Base-by-base conservation (phyloP, 2,888 invertebrate genomes). In the Dolomedes plantarius region DNA sequence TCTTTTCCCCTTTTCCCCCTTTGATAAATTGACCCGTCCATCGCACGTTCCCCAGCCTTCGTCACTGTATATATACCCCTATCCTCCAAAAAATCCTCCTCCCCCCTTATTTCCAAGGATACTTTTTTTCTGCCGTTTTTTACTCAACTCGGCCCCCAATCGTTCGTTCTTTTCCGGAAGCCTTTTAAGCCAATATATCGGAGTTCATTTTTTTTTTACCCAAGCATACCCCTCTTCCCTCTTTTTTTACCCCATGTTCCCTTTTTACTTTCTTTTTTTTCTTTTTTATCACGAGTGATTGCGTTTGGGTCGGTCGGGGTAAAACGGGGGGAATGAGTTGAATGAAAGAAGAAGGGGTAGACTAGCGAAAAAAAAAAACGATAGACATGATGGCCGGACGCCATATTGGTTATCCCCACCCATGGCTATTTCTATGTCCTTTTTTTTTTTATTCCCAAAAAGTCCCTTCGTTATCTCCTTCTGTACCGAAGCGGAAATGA, bases 141-240 rank as follows among this genome's bases (percentile, higher is more conserved):
- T 31, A 31, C 29, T 36, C 5, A 16, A 71, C 76, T 69, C 82
- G 71, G 50, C 29, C 28, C 56, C 67, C 81, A 74, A 74, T 68
- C 81, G 74, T 81, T 72, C 71, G 50, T 77, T 85, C 83, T 85
- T 72, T 74, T 77, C 77, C 83, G 83, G 83, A 85, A 85, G 83
- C 83, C 83, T 85, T 85, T 85, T 85, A 85, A 85, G 83, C 83
- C 83, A 85, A 85, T 85, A 83, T 83, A 85, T 85, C 72, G 83
- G 72, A 72, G 72, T 74, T 36, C 73, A 32, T 72, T 83, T 76
- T 82, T 81, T 76, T 83, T 68, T 62, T 39, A 16, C 39, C 67
- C 73, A 41, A n/a, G 16, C 50, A 50, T 28, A 32, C 77, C 77
- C 73, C 46, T 50, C 13, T 77, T 31, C 46, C 71, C 23, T 68